A percentile compares a stretch with the other conserved stretches of the same genome.
Evolutionary conservation across 2,797 vertebrate species (phyloP).

Genomic region (Pterois miles): DNA sequence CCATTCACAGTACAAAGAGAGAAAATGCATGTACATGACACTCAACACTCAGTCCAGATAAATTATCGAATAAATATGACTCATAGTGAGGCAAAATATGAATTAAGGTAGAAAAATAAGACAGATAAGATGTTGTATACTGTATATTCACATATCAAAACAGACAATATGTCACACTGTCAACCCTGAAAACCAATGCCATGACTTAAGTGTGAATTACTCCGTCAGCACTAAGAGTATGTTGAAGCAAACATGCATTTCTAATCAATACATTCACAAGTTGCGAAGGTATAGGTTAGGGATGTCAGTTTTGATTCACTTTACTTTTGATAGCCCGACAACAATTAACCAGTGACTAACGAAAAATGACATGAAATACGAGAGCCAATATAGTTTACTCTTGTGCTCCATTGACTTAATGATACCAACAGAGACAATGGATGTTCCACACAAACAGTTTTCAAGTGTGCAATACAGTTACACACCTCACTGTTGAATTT

Average conservation of each 20-base stretch:
- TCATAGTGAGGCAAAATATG: rapidly evolving
- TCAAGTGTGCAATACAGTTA: neutral
- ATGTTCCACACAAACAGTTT: too few species aligned
- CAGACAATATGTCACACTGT: neutral
- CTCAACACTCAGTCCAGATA: neutral
- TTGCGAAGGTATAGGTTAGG: neutral
- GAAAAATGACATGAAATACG: too few species aligned
- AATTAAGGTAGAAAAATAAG: neutral
- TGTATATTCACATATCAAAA: neutral
- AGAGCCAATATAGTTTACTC: too few species aligned
- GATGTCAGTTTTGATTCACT: too few species aligned
- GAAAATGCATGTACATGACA: neutral
- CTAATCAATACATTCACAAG: neutral
- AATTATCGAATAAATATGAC: neutral
- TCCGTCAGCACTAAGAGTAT: neutral
- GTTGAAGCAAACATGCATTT: neutral
- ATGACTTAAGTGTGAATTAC: neutral
- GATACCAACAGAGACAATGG: too few species aligned
- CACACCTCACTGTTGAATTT: too few species aligned
- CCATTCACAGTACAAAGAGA: neutral
- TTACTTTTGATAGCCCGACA: too few species aligned
- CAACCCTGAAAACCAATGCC: neutral
- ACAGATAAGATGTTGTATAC: neutral
- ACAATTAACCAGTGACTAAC: too few species aligned
- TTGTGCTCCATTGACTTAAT: too few species aligned